Percentiles rank a stretch among this genome's conserved stretches.
Evolutionary conservation across 2,888 invertebrate genomes (phyloP).

Genomic region (Mesorhabditis sp.): DNA sequence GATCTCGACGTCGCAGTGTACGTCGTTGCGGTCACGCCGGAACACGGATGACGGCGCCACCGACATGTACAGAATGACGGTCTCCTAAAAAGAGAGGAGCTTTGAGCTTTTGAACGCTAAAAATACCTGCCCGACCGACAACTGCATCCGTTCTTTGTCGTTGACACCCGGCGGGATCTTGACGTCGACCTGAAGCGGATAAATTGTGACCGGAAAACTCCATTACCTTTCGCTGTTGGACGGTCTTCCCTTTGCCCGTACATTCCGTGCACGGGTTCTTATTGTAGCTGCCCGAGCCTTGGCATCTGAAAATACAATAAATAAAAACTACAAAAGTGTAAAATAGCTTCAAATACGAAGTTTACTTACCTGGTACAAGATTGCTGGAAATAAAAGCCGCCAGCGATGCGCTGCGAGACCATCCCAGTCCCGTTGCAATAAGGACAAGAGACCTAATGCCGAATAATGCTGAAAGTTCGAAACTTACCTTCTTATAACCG

Average conservation of each 20-base stretch:
- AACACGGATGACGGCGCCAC: slow-evolving; percentile 69
- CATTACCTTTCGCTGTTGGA: slow-evolving; percentile 71
- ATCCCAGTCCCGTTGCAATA: slow-evolving; percentile 95
- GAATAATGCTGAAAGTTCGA: slow-evolving; percentile 3
- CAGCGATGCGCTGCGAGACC: slow-evolving; percentile 68
- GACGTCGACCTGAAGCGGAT: slow-evolving; percentile 71
- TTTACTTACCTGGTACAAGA: slow-evolving; percentile 18
- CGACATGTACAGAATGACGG: slow-evolving; percentile 45
- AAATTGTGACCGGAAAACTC: background rate
- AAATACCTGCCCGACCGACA: slow-evolving; percentile 74
- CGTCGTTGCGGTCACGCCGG: slow-evolving; percentile 84
- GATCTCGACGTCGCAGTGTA: slow-evolving; percentile 80
- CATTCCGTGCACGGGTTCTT: slow-evolving; percentile 72
- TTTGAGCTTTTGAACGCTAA: background rate
- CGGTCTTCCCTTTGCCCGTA: slow-evolving; percentile 80
- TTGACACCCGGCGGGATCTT: slow-evolving; percentile 90
- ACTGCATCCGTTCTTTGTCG: slow-evolving; percentile 91
- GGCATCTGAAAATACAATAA: slow-evolving; percentile 78
- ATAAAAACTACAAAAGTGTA: slow-evolving; percentile 63
- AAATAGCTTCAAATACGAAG: background rate
- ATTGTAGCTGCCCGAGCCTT: slow-evolving; percentile 80
- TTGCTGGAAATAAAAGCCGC: slow-evolving; percentile 45
- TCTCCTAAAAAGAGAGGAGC: slow-evolving; percentile 24
- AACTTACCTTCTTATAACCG: slow-evolving; percentile 77
- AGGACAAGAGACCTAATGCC: slow-evolving; percentile 70